Conservation (phyloP, 1,140 invertebrate species). For the Dendroctonus ponderosae region DNA sequence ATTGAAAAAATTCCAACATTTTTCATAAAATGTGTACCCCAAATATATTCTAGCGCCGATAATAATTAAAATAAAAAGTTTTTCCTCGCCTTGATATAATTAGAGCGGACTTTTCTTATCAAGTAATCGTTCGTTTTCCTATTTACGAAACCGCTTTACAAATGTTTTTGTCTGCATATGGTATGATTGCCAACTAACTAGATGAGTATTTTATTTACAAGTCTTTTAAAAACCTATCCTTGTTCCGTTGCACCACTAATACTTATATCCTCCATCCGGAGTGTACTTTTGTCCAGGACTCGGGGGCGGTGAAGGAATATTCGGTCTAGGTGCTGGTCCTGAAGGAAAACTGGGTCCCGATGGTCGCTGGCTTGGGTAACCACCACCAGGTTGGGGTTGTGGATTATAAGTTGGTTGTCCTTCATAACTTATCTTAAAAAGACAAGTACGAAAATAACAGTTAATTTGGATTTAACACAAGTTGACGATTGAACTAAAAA, state of each 20-base stretch:
- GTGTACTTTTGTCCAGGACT: constrained; percentile 41
- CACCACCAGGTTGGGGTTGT: constrained; percentile 33
- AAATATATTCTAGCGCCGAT: too few species aligned
- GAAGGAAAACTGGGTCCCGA: constrained; percentile 20
- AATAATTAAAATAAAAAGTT: too few species aligned
- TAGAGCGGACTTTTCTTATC: too few species aligned
- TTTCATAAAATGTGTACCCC: too few species aligned
- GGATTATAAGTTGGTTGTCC: constrained; percentile 54
- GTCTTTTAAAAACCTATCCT: constrained; percentile 4
- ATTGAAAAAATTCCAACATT: too few species aligned
- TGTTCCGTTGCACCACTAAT: constrained; percentile 44
- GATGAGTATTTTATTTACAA: constrained; percentile 12
- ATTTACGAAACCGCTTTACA: too few species aligned
- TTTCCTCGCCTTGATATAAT: too few species aligned
- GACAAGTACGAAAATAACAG: neutral
- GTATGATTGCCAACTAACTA: neutral
- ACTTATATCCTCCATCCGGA: constrained; percentile 57
- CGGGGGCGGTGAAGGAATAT: neutral
- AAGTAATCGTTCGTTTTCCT: too few species aligned
- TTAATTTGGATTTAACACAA: neutral
- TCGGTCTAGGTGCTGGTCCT: constrained; percentile 9
- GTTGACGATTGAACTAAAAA: too few species aligned
- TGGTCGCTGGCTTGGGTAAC: constrained; percentile 30
- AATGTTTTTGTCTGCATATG: neutral
- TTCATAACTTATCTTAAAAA: constrained; percentile 60